Evolutionary conservation across 2,888 invertebrate species (phyloP), one percentile per base, ranked within the genome.

Genomic region (Dichetophora obliterata): DNA sequence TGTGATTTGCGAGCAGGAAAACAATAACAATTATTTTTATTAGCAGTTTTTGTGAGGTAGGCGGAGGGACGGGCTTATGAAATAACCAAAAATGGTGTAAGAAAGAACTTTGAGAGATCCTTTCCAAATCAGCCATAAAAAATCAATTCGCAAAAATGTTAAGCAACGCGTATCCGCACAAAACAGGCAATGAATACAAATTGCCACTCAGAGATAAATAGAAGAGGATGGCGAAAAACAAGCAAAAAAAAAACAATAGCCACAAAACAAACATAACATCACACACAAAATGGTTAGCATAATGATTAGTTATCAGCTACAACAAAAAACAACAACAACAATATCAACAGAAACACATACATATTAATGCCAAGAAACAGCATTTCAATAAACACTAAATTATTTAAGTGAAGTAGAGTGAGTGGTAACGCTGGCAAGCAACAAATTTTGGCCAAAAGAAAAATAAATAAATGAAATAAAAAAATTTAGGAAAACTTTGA

Each of bases 351-450:
- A 24, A 22, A 59, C 14, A 27, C 16, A 59, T 59, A 14, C 14
- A 59, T 22, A 50, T 50, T 22, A 24, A 48, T 16, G 22, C 16
- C 22, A 48, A 68, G 24, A 68, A 31, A 68, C 8, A n/a, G 5
- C 50, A 68, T 68, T 68, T 48, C 63, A 63, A 63, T 63, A 63
- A 63, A 63, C 31, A 63, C 34, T 63, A 63, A 63, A 63, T 63
- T 63, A 63, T 63, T 63, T 63, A 63, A 14, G 63, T 9, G 16
- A n/a, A 43, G 63, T 22, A 31, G 22, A 22, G 22, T n/a, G 22
- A 57, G 24, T 22, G 37, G 37, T 8, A 37, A 37, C 37, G 8
- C 37, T 43, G 2, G 43, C 4, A 43, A 14, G 43, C 43, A 43
- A 37, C 37, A 37, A 37, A 37, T 16, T 19, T 16, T 16, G 52